Percentiles rank a stretch among this genome's conserved stretches.
Evolutionary conservation across 1,140 invertebrate species (phyloP).

Genomic region (Nephotettix cincticeps): DNA sequence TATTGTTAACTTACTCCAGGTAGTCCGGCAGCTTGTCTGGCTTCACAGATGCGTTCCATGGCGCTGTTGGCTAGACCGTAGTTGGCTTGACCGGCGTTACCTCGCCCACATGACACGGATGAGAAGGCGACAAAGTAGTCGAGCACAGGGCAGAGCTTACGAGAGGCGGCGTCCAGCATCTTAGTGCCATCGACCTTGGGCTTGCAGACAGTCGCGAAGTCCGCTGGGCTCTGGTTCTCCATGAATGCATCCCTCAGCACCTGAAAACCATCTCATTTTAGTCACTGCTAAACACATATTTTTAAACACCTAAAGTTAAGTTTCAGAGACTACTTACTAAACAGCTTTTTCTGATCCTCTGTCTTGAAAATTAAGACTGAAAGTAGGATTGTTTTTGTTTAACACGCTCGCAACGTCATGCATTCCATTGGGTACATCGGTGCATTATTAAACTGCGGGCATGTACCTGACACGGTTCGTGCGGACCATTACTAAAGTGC

Average conservation of each 20-base stretch:
- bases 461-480: too few species aligned
- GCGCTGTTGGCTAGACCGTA: slow-evolving; percentile 95
- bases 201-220: slow-evolving; percentile 71
- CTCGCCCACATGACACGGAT: slow-evolving; percentile 89
- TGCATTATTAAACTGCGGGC: too few species aligned
- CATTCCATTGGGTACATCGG: too few species aligned
- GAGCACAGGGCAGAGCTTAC: slow-evolving; percentile 71
- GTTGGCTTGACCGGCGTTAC: slow-evolving; percentile 93
- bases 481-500: too few species aligned
- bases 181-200: slow-evolving; percentile 80
- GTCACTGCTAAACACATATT: too few species aligned
- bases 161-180: slow-evolving; percentile 70
- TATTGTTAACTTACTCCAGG: slow-evolving; percentile 57
- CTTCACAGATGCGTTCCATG: slow-evolving; percentile 93
- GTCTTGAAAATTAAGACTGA: too few species aligned
- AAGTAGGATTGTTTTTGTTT: too few species aligned
- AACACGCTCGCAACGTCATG: too few species aligned
- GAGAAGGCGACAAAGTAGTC: slow-evolving; percentile 95
- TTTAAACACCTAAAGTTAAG: too few species aligned
- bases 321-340: too few species aligned
- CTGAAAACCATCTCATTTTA: too few species aligned
- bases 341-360: too few species aligned
- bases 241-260: slow-evolving; percentile 84
- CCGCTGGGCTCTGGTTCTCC: slow-evolving; percentile 80
- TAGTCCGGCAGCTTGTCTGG: slow-evolving; percentile 74